phyloP scores from a whole-genome alignment of 2,797 vertebrate species.

The Urosaurus nigricauda region DNA sequence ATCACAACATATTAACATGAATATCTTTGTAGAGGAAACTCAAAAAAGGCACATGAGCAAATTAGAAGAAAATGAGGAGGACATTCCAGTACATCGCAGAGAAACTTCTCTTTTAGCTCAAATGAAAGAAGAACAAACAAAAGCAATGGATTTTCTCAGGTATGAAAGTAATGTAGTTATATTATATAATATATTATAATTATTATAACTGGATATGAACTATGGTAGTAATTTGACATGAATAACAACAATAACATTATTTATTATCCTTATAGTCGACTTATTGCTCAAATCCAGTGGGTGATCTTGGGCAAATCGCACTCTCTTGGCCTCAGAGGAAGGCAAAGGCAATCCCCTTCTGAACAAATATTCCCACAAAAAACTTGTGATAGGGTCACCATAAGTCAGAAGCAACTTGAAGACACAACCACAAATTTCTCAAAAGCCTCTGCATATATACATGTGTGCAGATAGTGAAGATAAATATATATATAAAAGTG shows the following conservation, averaged over 20 bases:
- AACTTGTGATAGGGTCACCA: too few relatives aligned
- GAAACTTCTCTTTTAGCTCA: slow-evolving; percentile 41
- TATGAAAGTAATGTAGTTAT: slow-evolving; percentile 44
- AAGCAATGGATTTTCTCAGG: slow-evolving; percentile 67
- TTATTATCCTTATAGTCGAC: background rate
- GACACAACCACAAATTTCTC: background rate
- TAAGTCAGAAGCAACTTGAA: too few relatives aligned
- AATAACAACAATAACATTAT: background rate
- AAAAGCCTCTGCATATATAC: background rate
- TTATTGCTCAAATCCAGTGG: background rate
- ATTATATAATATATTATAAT: too few relatives aligned
- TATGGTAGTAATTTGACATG: background rate
- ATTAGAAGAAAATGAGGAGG: slow-evolving; percentile 32
- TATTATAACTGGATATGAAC: background rate
- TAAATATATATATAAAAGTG: background rate
- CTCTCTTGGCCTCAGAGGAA: too few relatives aligned
- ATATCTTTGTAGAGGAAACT: slow-evolving; percentile 43
- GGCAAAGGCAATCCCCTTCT: too few relatives aligned
- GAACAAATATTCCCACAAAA: too few relatives aligned
- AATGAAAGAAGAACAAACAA: slow-evolving; percentile 59
- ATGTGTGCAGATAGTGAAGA: background rate
- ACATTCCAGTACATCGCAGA: fast-evolving
- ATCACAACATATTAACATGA: background rate
- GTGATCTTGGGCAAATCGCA: too few relatives aligned
- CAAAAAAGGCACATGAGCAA: slow-evolving; percentile 31